These are phyloP conservation scores for Apodemia duryi DNA, from an alignment of 2,888 invertebrate species.

Conservation along the genomic window DNA sequence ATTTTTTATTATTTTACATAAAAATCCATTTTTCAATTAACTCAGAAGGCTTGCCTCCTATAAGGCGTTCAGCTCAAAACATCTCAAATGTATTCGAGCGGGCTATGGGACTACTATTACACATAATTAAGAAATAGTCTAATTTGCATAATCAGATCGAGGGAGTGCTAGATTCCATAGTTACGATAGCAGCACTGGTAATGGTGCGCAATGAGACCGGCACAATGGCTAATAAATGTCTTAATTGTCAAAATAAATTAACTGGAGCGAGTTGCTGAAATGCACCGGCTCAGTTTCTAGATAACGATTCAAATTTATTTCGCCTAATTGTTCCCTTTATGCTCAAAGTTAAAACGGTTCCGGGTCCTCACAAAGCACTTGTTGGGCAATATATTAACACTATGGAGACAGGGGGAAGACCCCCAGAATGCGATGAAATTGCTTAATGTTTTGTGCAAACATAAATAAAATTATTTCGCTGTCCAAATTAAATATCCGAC, in stretches of 20 bases:
- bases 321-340: slow-evolving; percentile 27
- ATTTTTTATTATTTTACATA: too few relatives aligned
- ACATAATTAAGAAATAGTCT: slow-evolving; percentile 13
- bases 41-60: too few relatives aligned
- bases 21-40: too few relatives aligned
- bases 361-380: background rate
- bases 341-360: slow-evolving; percentile 21
- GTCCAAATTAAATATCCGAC: background rate
- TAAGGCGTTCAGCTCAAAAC: too few relatives aligned
- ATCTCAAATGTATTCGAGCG: too few relatives aligned
- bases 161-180: slow-evolving; percentile 7
- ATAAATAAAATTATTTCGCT: slow-evolving; percentile 21
- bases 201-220: slow-evolving; percentile 3
- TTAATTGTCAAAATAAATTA: slow-evolving; percentile 40
- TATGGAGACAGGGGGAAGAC: background rate
- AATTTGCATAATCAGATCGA: slow-evolving; percentile 21
- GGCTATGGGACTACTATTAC: background rate
- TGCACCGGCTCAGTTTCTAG: slow-evolving; percentile 23
- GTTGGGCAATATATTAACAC: slow-evolving; percentile 11
- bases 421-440: slow-evolving; percentile 7
- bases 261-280: slow-evolving; percentile 28
- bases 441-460: slow-evolving; percentile 22
- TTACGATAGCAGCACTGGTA: slow-evolving; percentile 6
- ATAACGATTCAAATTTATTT: slow-evolving; percentile 33
- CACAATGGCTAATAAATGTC: slow-evolving; percentile 42